Conservation (phyloP, 2,113 vertebrate genomes). For the Tupaia chinensis region DNA sequence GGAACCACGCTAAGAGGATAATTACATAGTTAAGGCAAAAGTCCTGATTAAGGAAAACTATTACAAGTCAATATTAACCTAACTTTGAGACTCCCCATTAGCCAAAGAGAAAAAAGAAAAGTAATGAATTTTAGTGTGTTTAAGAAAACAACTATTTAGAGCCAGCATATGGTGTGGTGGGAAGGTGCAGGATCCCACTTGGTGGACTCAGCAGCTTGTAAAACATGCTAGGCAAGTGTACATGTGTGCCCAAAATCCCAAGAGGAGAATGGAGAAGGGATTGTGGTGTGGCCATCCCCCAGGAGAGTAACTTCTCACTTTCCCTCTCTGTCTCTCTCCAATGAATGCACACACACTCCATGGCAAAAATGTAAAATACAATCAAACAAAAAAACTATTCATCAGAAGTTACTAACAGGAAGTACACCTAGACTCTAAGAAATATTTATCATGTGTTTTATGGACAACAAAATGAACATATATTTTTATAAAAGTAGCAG, state of each 20-base stretch:
- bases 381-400: not conserved
- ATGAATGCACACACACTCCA: too few species aligned
- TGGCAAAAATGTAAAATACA: too few species aligned
- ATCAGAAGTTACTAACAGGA: not conserved
- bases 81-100: not conserved
- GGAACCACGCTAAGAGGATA: not conserved
- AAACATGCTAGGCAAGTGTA: too few species aligned
- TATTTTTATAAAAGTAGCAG: slow-evolving; percentile 35
- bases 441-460: not conserved
- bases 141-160: not conserved
- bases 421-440: not conserved
- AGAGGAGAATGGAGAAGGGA: too few species aligned
- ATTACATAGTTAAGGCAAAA: not conserved
- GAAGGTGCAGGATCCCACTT: too few species aligned
- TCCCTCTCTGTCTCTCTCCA: too few species aligned
- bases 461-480: not conserved
- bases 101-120: not conserved
- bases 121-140: not conserved
- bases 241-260: too few species aligned
- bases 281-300: too few species aligned
- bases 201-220: too few species aligned
- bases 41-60: not conserved
- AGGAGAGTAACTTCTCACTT: too few species aligned
- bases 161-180: too few species aligned
- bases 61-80: not conserved